Percentiles rank a stretch among this genome's conserved stretches.
These are phyloP conservation scores for Empidonax traillii DNA, from an alignment of 2,113 vertebrate genomes.

Conservation along the genomic window DNA sequence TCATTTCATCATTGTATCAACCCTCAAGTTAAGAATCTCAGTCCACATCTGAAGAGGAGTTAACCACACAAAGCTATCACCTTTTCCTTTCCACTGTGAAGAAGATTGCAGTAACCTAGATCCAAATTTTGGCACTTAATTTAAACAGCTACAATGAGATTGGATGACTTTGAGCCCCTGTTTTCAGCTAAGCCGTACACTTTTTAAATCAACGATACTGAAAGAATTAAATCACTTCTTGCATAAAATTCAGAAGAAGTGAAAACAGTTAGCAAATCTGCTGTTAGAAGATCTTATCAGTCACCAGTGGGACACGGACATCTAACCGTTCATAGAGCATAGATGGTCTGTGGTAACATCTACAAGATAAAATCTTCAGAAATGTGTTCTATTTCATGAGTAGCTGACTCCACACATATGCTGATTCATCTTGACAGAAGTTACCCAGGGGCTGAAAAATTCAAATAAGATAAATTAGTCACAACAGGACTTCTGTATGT, in stretches of 20 bases:
- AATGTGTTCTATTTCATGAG: not conserved
- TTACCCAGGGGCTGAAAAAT: constrained; percentile 1
- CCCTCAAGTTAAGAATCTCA: not conserved
- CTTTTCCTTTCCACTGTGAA: not conserved
- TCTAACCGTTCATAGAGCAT: not conserved
- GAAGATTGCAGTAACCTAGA: not conserved
- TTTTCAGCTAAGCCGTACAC: not conserved
- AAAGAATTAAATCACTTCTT: not conserved
- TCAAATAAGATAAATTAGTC: constrained; percentile 16
- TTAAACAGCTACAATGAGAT: not conserved
- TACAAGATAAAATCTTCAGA: not conserved
- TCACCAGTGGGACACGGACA: not conserved
- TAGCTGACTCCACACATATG: not conserved
- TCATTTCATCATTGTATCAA: not conserved
- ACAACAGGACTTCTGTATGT: not conserved
- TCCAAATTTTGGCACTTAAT: not conserved
- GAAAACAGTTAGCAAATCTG: not conserved
- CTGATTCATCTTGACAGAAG: constrained; percentile 4
- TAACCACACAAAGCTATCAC: not conserved
- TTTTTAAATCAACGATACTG: not conserved
- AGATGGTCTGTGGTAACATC: not conserved
- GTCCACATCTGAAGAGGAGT: not conserved
- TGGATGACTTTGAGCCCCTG: not conserved
- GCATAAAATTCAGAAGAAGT: not conserved
- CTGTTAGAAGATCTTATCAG: not conserved